These are phyloP conservation scores for Fratercula arctica DNA, from an alignment of 2,797 vertebrate species.

Conservation along the genomic window DNA sequence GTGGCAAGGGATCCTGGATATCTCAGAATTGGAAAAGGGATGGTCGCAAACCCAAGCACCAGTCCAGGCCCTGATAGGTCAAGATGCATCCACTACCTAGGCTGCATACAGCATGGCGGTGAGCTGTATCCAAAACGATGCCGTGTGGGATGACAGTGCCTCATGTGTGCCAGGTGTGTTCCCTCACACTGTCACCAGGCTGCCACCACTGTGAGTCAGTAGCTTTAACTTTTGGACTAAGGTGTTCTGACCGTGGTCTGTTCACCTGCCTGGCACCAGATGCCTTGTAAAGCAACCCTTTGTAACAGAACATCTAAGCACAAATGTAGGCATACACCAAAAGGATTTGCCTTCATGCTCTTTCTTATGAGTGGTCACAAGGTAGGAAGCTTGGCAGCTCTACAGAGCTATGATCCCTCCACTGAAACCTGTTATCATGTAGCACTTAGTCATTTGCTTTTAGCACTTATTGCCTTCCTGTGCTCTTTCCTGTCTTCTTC, in stretches of 20 bases:
- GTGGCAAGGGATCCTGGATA: neutral
- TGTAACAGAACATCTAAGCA: neutral
- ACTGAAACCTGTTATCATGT: neutral
- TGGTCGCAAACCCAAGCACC: neutral
- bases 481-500: constrained; percentile 5
- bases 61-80: neutral
- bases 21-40: neutral
- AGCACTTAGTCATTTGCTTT: constrained; percentile 7
- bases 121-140: neutral
- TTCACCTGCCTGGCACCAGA: neutral
- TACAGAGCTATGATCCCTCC: neutral
- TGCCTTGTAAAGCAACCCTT: neutral
- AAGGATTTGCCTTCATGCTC: neutral
- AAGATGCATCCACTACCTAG: too few species aligned
- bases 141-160: neutral
- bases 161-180: neutral
- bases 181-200: neutral
- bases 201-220: neutral
- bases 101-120: neutral
- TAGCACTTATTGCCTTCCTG: neutral
- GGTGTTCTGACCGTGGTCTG: neutral
- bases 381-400: neutral
- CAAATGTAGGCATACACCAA: neutral
- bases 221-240: neutral
- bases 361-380: neutral